A percentile compares a stretch with the other conserved stretches of the same genome.
Evolutionary conservation across 2,888 invertebrate species (phyloP).

Genomic region (Alcis repandata): DNA sequence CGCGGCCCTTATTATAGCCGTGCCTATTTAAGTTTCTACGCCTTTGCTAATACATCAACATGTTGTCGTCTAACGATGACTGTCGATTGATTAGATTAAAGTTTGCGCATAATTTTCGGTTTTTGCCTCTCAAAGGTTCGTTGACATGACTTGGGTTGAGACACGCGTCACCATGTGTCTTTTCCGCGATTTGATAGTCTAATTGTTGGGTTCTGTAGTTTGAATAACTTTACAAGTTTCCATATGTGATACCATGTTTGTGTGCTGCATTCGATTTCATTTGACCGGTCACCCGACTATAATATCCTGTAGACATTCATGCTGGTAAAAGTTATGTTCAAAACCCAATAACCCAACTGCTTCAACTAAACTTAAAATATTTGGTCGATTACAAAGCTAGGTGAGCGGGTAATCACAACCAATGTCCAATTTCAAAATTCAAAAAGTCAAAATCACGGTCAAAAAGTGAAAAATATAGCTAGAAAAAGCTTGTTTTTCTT

Average conservation of each 20-base stretch:
- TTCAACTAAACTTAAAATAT: neutral
- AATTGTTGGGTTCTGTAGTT: conserved; percentile 51
- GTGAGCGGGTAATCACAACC: no score
- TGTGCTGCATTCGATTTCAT: conserved; percentile 24
- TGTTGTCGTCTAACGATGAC: conserved; percentile 17
- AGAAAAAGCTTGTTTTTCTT: conserved; percentile 51
- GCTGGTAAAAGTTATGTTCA: neutral
- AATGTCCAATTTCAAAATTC: neutral
- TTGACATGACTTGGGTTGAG: conserved; percentile 63
- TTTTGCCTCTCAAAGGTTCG: conserved; percentile 58
- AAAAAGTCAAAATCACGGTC: conserved; percentile 10
- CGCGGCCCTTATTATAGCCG: conserved; percentile 56
- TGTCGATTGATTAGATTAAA: conserved; percentile 42
- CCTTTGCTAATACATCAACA: conserved; percentile 38
- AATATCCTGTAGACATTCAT: neutral
- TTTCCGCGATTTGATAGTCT: conserved; percentile 67
- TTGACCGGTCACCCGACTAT: neutral
- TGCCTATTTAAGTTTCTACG: conserved; percentile 60
- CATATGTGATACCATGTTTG: conserved; percentile 12
- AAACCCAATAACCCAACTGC: neutral
- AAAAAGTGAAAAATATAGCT: conserved; percentile 49
- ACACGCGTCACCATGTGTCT: conserved; percentile 56
- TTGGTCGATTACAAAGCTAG: no score
- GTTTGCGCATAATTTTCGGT: conserved; percentile 32
- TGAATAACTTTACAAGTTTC: conserved; percentile 39